phyloP scores from a whole-genome alignment of 1,140 invertebrate species.

The Sinella curviseta region DNA sequence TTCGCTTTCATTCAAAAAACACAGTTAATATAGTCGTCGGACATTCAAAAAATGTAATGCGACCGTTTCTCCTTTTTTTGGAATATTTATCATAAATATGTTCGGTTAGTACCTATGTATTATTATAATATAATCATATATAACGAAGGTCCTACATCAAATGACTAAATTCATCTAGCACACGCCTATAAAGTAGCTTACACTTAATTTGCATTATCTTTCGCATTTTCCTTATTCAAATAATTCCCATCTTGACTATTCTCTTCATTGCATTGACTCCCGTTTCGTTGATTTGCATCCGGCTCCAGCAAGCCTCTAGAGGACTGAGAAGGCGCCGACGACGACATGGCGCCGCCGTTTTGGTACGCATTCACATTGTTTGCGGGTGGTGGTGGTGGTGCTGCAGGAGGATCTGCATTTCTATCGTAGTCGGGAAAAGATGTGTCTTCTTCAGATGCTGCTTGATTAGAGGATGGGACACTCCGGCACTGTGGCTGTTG shows the following conservation, averaged over 20 bases:
- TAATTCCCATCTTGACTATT: neutral
- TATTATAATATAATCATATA: no score
- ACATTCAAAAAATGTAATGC: no score
- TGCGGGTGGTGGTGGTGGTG: neutral
- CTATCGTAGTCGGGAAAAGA: no score
- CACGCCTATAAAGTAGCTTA: neutral
- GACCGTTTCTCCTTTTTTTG: no score
- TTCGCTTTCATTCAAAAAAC: neutral
- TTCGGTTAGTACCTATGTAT: no score
- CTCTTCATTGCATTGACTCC: neutral
- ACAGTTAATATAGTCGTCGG: no score
- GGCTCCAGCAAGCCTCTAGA: neutral
- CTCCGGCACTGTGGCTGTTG: no score
- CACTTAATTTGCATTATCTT: neutral
- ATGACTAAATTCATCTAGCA: neutral
- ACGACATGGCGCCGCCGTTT: no score
- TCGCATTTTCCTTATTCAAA: constrained; percentile 1
- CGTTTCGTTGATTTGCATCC: neutral
- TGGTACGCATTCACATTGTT: neutral
- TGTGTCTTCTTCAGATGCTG: no score
- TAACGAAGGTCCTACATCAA: no score
- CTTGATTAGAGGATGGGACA: no score
- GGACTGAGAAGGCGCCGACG: neutral
- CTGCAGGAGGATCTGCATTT: neutral
- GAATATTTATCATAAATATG: no score